Conservation (phyloP, 1,140 invertebrate species). For the Proctacanthus coquilletti region DNA sequence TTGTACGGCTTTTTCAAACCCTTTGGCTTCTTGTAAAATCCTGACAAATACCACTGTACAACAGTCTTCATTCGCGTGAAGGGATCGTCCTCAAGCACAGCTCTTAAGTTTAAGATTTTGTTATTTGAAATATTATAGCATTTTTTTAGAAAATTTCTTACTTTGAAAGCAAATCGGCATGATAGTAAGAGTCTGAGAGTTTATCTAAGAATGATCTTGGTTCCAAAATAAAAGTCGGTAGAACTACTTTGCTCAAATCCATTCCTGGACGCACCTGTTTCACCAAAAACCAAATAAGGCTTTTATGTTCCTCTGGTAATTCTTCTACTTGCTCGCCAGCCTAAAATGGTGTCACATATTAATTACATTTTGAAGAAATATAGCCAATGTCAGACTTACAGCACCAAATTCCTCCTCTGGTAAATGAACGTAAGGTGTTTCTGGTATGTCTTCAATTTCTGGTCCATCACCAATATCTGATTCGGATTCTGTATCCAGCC, state of each 20-base stretch:
- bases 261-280: slow-evolving; percentile 92
- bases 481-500: slow-evolving; percentile 21
- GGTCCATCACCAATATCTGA: slow-evolving; percentile 15
- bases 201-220: slow-evolving; percentile 88
- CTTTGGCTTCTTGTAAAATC: slow-evolving; percentile 78
- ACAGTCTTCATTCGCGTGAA: slow-evolving; percentile 80
- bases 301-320: slow-evolving; percentile 88
- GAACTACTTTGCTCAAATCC: slow-evolving; percentile 89
- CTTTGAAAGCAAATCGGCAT: slow-evolving; percentile 77
- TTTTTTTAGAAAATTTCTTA: slow-evolving; percentile 36
- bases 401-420: slow-evolving; percentile 52
- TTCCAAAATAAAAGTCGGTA: slow-evolving; percentile 81
- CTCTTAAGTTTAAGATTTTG: no score
- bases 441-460: slow-evolving; percentile 29
- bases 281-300: slow-evolving; percentile 81
- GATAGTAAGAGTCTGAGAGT: slow-evolving; percentile 85
- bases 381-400: slow-evolving; percentile 31
- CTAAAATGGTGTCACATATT: slow-evolving; percentile 29
- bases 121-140: slow-evolving; percentile 11
- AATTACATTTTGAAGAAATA: slow-evolving; percentile 9
- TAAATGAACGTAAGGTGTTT: slow-evolving; percentile 45
- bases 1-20: slow-evolving; percentile 94
- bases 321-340: slow-evolving; percentile 81
- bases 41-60: slow-evolving; percentile 79
- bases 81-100: slow-evolving; percentile 71